A percentile compares a stretch with the other conserved stretches of the same genome.
Evolutionary conservation across 1,140 invertebrate genomes (phyloP).

Genomic region (Aphelinus atriplicis): DNA sequence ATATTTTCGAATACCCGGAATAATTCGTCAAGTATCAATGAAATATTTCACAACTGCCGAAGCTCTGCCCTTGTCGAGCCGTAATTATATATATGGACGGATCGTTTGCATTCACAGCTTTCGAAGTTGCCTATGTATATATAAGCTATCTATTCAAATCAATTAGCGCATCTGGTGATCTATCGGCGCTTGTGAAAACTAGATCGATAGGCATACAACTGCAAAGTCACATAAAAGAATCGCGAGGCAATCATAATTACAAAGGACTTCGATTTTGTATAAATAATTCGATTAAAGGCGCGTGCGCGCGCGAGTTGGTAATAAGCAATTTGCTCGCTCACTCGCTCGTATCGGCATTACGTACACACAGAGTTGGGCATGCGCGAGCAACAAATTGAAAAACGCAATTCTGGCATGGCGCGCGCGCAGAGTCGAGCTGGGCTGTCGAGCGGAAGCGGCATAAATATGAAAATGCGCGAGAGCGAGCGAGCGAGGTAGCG

Average conservation of each 20-base stretch:
- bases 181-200: no score
- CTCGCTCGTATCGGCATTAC: not conserved
- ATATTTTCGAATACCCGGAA: no score
- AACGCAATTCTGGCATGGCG: constrained; percentile 36
- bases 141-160: no score
- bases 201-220: no score
- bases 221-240: not conserved
- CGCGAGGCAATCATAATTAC: not conserved
- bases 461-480: constrained; percentile 41
- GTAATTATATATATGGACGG: no score
- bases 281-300: constrained; percentile 11
- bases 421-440: constrained; percentile 4
- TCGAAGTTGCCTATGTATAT: no score
- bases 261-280: constrained; percentile 6
- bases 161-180: no score
- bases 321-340: constrained; percentile 3
- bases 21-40: no score
- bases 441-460: constrained; percentile 30
- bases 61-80: no score
- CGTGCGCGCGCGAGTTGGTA: not conserved
- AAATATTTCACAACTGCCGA: no score
- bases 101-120: no score
- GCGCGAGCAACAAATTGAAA: constrained; percentile 42
- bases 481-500: not conserved
- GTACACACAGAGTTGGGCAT: not conserved